Base-by-base conservation (phyloP, 2,888 invertebrate species). In the Oscheius sp. region DNA sequence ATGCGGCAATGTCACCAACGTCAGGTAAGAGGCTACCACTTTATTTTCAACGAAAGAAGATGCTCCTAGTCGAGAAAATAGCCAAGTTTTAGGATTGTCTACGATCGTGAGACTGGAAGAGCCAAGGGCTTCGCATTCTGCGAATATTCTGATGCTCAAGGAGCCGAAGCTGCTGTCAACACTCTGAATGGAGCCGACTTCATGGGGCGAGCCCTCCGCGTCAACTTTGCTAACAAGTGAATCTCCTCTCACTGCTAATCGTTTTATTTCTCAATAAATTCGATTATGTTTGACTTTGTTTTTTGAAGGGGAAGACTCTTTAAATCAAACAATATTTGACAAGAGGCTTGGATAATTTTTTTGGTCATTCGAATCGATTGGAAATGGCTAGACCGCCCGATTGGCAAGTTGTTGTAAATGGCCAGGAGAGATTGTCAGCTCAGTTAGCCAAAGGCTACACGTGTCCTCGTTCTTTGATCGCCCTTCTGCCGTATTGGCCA, bases 61-160 rank as follows among this genome's bases (percentile, higher is more conserved):
- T n/a, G n/a, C n/a, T n/a, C n/a, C n/a, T n/a, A n/a, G n/a, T n/a
- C n/a, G n/a, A n/a, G n/a, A n/a, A n/a, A n/a, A n/a, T n/a, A n/a
- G n/a, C n/a, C n/a, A n/a, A n/a, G n/a, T n/a, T 80, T 27, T 63
- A 83, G 84, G 68, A 75, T 85, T 46, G 84, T 85, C 55, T 82
- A 78, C 74, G 85, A 85, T 71, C 82, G 85, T 27, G 81, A 83
- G 65, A 85, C 82, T 65, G 81, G 83, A 69, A 78, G 84, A 42
- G 81, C 85, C 31, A 85, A 84, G 75, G 85, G 85, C 63, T 85
- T 85, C 78, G 85, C 81, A 31, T 85, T 85, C 78, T 81, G 81
- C 75, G 83, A 84, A 76, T 85, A 83, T 72, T 78, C 81, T 57
- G 85, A 85, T 25, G 82, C 84, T 66, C 64, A 71, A 31, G 74